Evolutionary conservation across 2,113 vertebrate species (phyloP).

Genomic region (Ailurus styani): DNA sequence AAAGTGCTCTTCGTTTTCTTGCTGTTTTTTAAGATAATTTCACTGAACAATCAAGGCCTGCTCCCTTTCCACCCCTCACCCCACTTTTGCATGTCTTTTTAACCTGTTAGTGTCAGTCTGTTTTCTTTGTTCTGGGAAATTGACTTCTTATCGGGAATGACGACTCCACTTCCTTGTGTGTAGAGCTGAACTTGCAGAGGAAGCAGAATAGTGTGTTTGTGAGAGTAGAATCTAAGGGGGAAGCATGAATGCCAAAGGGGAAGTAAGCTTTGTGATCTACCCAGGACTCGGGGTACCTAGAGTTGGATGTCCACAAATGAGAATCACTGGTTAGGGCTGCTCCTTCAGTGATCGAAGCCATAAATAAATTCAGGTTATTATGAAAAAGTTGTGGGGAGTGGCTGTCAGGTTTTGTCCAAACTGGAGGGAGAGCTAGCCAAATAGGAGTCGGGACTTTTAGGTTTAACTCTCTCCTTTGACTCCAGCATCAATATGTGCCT

Average conservation of each 20-base stretch:
- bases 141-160: not conserved
- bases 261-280: not conserved
- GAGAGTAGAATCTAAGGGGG: not conserved
- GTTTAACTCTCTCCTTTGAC: not conserved
- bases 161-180: constrained; percentile 12
- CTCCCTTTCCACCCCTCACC: constrained; percentile 2
- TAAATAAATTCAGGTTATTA: not conserved
- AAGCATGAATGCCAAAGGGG: not conserved
- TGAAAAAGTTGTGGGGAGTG: not conserved
- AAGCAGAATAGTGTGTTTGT: not conserved
- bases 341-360: not conserved
- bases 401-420: not conserved
- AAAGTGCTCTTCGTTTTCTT: constrained; percentile 20
- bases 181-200: constrained; percentile 13
- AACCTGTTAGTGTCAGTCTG: constrained; percentile 55
- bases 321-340: not conserved
- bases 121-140: constrained; percentile 14
- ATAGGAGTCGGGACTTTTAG: not conserved
- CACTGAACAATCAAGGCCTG: not conserved
- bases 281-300: not conserved
- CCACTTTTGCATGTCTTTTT: constrained; percentile 63
- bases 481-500: not conserved
- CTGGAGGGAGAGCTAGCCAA: not conserved
- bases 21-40: constrained; percentile 49
- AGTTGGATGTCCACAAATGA: not conserved